A percentile compares a stretch with the other conserved stretches of the same genome.
Conservation (phyloP, 2,113 vertebrate genomes). For the Sciurus niger region DNA sequence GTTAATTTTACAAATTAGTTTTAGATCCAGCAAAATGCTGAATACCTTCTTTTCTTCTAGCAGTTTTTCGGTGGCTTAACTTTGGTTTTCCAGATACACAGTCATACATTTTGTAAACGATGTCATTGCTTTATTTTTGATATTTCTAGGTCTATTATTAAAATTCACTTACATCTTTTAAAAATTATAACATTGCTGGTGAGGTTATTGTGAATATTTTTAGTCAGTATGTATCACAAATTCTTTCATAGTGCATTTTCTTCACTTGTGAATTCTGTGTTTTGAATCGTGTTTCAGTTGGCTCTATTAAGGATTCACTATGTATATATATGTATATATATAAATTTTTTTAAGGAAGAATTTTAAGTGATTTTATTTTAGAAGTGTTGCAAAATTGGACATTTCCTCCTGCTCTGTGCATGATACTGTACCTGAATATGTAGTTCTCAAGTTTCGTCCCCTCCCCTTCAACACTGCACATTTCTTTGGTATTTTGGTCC, state of each 20-base stretch:
- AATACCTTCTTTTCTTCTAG: neutral
- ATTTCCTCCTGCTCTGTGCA: neutral
- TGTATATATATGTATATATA: neutral
- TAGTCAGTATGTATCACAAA: neutral
- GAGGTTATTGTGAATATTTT: neutral
- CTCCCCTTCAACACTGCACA: neutral
- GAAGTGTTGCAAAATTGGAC: neutral
- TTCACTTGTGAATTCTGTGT: slow-evolving; percentile 13
- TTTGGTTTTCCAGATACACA: slow-evolving; percentile 16
- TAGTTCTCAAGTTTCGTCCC: neutral
- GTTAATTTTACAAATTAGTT: neutral
- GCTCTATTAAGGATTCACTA: neutral
- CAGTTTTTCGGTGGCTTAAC: slow-evolving; percentile 7
- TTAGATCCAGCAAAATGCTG: neutral
- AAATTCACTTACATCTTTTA: neutral
- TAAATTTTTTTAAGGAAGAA: neutral
- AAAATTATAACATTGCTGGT: neutral
- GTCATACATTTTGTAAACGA: neutral
- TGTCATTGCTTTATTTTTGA: neutral
- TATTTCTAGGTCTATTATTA: neutral
- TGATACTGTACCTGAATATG: neutral
- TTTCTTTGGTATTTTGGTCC: neutral
- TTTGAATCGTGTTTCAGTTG: neutral
- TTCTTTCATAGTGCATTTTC: slow-evolving; percentile 22
- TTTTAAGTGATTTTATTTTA: neutral